These are phyloP conservation scores for Temnothorax longispinosus DNA, from an alignment of 1,140 invertebrate species.

Conservation along the genomic window DNA sequence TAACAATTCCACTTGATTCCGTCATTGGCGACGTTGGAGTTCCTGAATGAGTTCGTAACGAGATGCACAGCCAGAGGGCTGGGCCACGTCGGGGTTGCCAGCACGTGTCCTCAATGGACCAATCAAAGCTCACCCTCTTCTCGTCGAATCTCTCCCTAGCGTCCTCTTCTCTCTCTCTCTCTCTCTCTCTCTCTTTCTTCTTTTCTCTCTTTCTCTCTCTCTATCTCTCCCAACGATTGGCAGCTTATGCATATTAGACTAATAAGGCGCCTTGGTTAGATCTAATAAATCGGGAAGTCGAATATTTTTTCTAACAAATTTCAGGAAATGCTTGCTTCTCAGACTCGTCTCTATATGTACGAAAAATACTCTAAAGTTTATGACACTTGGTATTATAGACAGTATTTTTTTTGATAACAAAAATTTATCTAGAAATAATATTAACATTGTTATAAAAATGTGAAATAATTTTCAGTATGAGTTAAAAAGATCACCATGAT, in stretches of 20 bases:
- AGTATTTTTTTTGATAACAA: background rate
- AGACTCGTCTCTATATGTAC: background rate
- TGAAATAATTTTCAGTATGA: background rate
- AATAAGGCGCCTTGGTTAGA: conserved; percentile 67
- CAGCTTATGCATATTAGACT: conserved; percentile 71
- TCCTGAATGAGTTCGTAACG: conserved; percentile 84
- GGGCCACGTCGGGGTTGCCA: conserved; percentile 74
- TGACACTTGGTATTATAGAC: background rate
- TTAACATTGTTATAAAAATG: background rate
- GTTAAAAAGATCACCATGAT: background rate
- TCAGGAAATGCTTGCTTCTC: background rate
- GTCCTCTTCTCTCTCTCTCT: conserved; percentile 38
- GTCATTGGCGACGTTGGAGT: conserved; percentile 75
- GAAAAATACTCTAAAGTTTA: background rate
- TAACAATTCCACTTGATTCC: conserved; percentile 85
- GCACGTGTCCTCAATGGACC: conserved; percentile 85
- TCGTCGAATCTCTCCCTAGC: conserved; percentile 64
- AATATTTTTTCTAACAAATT: background rate
- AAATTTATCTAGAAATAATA: background rate
- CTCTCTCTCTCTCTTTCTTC: conserved; percentile 32
- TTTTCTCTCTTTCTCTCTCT: conserved; percentile 41
- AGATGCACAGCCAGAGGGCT: conserved; percentile 83
- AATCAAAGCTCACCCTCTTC: conserved; percentile 83
- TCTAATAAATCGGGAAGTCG: conserved; percentile 23
- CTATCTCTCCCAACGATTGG: conserved; percentile 20